phyloP scores from a whole-genome alignment of 2,888 invertebrate genomes.

The Alloplasta piceator region DNA sequence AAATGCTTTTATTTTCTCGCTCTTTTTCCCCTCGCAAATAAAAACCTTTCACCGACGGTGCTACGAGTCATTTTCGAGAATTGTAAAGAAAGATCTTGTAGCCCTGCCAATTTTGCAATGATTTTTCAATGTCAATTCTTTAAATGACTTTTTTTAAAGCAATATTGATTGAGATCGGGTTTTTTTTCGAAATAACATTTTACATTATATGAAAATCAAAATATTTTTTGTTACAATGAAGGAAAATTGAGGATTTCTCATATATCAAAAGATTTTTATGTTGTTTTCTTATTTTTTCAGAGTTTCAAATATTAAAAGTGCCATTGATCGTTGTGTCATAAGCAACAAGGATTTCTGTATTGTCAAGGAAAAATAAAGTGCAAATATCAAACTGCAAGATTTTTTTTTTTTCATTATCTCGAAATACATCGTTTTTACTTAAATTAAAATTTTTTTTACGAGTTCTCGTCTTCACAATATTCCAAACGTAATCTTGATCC shows the following conservation, averaged over 20 bases:
- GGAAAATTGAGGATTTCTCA: background rate
- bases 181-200: background rate
- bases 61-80: slow-evolving; percentile 2
- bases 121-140: too few species aligned
- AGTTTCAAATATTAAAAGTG: too few species aligned
- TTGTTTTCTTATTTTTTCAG: too few species aligned
- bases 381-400: too few species aligned
- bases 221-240: background rate
- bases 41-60: background rate
- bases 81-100: background rate
- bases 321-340: background rate
- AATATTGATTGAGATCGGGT: background rate
- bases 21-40: background rate
- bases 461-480: background rate
- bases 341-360: too few species aligned
- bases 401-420: too few species aligned
- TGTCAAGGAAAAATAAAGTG: too few species aligned
- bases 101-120: too few species aligned
- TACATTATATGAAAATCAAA: background rate
- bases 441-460: background rate
- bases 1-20: slow-evolving; percentile 2
- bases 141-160: background rate
- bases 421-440: too few species aligned
- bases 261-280: too few species aligned
- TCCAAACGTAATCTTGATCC: slow-evolving; percentile 20